phyloP scores from a whole-genome alignment of 2,113 vertebrate genomes.

The Cricetomys ansorgei region DNA sequence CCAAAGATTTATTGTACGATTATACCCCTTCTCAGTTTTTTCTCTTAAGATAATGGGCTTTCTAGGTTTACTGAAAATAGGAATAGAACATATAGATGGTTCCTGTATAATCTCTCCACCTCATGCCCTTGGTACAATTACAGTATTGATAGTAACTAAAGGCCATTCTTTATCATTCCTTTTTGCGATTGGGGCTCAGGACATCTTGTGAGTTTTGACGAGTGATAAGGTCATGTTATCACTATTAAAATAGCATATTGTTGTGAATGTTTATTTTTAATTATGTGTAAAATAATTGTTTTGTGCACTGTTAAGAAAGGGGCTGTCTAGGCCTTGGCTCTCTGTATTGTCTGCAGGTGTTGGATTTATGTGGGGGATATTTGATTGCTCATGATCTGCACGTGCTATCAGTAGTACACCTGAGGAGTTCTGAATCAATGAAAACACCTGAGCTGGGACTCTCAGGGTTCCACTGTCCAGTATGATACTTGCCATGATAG shows the following conservation, averaged over 20 bases:
- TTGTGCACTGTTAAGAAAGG: too few species aligned
- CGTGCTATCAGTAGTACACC: too few species aligned
- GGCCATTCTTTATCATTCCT: background rate
- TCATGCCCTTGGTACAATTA: background rate
- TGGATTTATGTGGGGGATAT: too few species aligned
- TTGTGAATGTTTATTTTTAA: too few species aligned
- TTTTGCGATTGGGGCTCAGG: background rate
- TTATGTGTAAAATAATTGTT: too few species aligned
- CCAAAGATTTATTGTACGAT: background rate
- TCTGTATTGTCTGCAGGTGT: too few species aligned
- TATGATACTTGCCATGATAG: too few species aligned
- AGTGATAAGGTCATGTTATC: background rate
- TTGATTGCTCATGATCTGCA: too few species aligned
- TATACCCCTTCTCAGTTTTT: background rate
- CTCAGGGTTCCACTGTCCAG: too few species aligned
- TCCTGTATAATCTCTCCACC: background rate
- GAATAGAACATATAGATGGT: background rate
- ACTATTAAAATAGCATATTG: background rate
- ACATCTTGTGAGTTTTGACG: background rate
- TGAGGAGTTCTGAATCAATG: too few species aligned
- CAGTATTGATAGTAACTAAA: slow-evolving; percentile 9
- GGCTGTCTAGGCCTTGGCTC: too few species aligned
- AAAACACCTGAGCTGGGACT: too few species aligned
- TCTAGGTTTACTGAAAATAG: slow-evolving; percentile 45
- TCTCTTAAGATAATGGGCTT: background rate